Base-by-base conservation (phyloP, 2,797 vertebrate genomes). In the Rachycentron canadum region DNA sequence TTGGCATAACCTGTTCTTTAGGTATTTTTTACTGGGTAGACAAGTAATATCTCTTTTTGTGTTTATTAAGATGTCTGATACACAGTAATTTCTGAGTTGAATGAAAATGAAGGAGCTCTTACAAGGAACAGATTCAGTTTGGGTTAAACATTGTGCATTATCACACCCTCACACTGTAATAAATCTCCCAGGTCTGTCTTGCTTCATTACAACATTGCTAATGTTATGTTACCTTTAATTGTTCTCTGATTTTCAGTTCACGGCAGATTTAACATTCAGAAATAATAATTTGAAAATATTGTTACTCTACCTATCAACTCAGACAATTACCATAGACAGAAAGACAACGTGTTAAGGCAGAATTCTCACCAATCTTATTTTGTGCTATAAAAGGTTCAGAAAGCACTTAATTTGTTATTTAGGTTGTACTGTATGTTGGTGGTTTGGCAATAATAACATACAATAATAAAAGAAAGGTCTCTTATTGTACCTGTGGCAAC, bases 211-310 rank as follows among this genome's bases (percentile, higher is more conserved):
- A 45, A 7, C 25, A 47, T 52, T 62, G n/a, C 12, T 69, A 47
- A 62, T 71, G 21, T 21, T 59, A 3, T 32, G 17, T 82, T 28
- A 73, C 10, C 23, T 61, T 34, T 45, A 52, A 30, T 64, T 69
- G 25, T 67, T 59, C n/a, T 73, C 38, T 73, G 79, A 65, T 61
- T 59, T 43, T 58, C 43, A 66, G 26, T 71, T 59, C 34, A 73
- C 25, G 43, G 17, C 43, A 45, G 43, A 45, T 77, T 53, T 67
- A 63, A 25, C 56, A 28, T 45, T 14, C 47, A 68, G 3, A 19
- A 62, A 25, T 40, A 49, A 36, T 45, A 19, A 11, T 65, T 69
- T 50, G 49, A 52, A 52, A 52, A 49, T 49, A n/a, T 3, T 49
- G 45, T 11, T 1, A 47, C 2, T 49, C 21, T n/a, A 49, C 9